A percentile compares a stretch with the other conserved stretches of the same genome.
Conservation (phyloP, 2,888 invertebrate genomes). For the Parasteatoda lunata region DNA sequence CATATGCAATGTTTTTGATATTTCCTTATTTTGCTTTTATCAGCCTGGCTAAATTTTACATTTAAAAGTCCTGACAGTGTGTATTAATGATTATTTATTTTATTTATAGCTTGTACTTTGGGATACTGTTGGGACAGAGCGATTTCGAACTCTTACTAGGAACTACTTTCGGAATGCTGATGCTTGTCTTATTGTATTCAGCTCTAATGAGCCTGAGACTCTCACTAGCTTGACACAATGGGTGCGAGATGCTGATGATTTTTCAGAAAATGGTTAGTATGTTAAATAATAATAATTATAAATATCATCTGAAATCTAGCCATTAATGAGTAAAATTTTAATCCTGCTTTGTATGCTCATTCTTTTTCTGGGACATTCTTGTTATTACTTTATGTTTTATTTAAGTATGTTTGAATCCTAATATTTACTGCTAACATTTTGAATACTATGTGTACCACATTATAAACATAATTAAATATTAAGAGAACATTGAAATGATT, state of each 20-base stretch:
- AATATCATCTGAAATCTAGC: neutral
- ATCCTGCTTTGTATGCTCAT: too few relatives aligned
- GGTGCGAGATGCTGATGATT: conserved; percentile 67
- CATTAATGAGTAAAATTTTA: too few relatives aligned
- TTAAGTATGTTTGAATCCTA: too few relatives aligned
- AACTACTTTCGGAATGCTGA: conserved; percentile 70
- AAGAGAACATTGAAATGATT: too few relatives aligned
- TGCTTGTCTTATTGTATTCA: conserved; percentile 69
- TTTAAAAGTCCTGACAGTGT: too few relatives aligned
- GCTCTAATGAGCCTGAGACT: conserved; percentile 68
- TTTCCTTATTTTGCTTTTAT: neutral
- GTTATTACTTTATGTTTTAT: too few relatives aligned
- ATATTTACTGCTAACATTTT: too few relatives aligned
- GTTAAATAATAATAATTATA: neutral
- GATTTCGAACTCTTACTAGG: conserved; percentile 70
- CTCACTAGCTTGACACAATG: conserved; percentile 67
- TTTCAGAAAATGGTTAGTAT: conserved; percentile 65
- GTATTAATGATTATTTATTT: neutral
- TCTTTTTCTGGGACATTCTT: too few relatives aligned
- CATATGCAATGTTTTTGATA: neutral
- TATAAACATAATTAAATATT: too few relatives aligned
- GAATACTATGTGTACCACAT: too few relatives aligned
- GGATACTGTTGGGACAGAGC: conserved; percentile 70
- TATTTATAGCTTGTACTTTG: conserved; percentile 65
- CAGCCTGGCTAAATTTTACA: neutral